These are phyloP conservation scores for Agapostemon virescens DNA, from an alignment of 2,888 invertebrate species.

Conservation along the genomic window DNA sequence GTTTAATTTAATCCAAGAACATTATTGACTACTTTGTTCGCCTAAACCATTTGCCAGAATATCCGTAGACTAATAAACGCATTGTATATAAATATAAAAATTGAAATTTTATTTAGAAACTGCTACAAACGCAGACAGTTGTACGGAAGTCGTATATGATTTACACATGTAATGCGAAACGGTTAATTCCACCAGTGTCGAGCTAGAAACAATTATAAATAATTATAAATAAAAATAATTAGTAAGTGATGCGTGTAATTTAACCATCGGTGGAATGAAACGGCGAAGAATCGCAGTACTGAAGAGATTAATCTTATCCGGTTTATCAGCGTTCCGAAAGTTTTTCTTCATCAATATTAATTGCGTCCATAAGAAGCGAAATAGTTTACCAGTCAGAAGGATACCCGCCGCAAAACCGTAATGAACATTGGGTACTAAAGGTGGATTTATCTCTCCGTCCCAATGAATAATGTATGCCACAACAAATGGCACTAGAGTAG, in stretches of 20 bases:
- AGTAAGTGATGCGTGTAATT: neutral
- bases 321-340: neutral
- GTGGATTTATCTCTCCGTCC: neutral
- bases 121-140: neutral
- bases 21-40: neutral
- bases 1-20: too few species aligned
- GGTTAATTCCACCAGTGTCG: neutral
- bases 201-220: neutral
- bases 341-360: neutral
- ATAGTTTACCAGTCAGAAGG: neutral
- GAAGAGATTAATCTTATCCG: neutral
- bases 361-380: neutral
- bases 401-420: neutral
- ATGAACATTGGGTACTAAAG: neutral
- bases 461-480: conserved; percentile 10
- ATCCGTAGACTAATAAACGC: too few species aligned
- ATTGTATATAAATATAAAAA: too few species aligned
- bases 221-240: too few species aligned
- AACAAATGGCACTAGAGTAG: conserved; percentile 8
- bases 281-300: neutral
- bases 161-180: neutral
- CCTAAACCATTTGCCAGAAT: too few species aligned
- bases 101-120: neutral
- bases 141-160: neutral
- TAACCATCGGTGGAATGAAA: neutral